Percentiles rank a stretch among this genome's conserved stretches.
phyloP scores from a whole-genome alignment of 2,797 vertebrate species.

The Hydrolagus colliei region DNA sequence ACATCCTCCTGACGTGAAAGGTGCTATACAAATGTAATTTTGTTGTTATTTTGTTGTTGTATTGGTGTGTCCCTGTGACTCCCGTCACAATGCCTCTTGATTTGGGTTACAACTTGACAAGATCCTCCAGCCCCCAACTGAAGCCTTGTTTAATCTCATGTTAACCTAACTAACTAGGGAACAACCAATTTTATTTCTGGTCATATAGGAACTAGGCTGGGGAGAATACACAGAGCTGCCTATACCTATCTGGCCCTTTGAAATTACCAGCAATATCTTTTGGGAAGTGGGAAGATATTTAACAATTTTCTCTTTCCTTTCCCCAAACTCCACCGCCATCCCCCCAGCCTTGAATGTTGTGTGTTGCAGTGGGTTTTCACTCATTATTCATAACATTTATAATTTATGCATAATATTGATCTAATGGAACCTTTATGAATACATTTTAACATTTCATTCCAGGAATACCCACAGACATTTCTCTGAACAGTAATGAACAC shows the following conservation, averaged over 20 bases:
- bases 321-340: neutral
- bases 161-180: constrained; percentile 36
- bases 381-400: neutral
- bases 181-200: no score
- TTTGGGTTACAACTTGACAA: neutral
- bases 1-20: no score
- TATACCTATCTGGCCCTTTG: constrained; percentile 25
- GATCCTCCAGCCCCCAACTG: neutral
- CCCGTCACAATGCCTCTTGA: neutral
- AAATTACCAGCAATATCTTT: no score
- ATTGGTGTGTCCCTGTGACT: neutral
- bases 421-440: neutral
- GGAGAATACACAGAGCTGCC: constrained; percentile 18
- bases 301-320: neutral
- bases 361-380: neutral
- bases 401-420: constrained; percentile 8
- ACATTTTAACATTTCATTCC: neutral
- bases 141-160: constrained; percentile 32
- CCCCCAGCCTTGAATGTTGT: neutral
- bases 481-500: neutral
- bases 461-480: neutral
- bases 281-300: neutral
- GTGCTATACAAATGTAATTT: no score
- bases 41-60: no score
- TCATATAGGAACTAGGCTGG: neutral